A percentile compares a stretch with the other conserved stretches of the same genome.
Conservation (phyloP, 2,888 invertebrate genomes). For the Hydraecia micacea region DNA sequence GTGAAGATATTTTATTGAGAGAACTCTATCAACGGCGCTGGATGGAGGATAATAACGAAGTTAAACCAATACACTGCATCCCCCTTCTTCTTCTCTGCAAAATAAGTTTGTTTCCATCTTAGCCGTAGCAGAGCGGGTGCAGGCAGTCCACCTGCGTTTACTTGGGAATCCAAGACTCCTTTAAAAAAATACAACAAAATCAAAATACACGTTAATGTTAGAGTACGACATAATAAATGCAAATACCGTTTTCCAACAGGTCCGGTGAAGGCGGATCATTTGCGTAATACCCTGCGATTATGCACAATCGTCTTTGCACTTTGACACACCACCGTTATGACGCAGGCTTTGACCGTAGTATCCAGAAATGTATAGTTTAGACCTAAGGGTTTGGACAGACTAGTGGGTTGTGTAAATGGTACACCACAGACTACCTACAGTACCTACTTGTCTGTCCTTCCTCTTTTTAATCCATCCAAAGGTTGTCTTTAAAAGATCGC, state of each 20-base stretch:
- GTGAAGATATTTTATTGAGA: conserved; percentile 1
- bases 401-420: too few species aligned
- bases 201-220: conserved; percentile 7
- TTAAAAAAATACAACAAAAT: not conserved
- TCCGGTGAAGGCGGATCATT: conserved; percentile 50
- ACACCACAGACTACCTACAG: too few species aligned
- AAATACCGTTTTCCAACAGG: conserved; percentile 31
- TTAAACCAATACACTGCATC: not conserved
- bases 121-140: not conserved
- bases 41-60: not conserved
- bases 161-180: not conserved
- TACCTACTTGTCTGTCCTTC: too few species aligned
- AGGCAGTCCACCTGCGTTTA: not conserved
- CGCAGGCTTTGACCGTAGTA: conserved; percentile 34
- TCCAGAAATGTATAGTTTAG: conserved; percentile 25
- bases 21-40: not conserved
- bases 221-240: conserved; percentile 38
- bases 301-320: conserved; percentile 63
- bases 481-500: too few species aligned
- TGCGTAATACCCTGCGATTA: conserved; percentile 62
- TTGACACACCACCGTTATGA: conserved; percentile 48
- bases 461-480: too few species aligned
- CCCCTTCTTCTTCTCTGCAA: not conserved
- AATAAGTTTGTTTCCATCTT: not conserved
- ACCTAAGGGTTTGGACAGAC: conserved; percentile 31